A percentile compares a stretch with the other conserved stretches of the same genome.
phyloP scores from a whole-genome alignment of 1,140 invertebrate genomes.

The Trichomalopsis sarcophagae region DNA sequence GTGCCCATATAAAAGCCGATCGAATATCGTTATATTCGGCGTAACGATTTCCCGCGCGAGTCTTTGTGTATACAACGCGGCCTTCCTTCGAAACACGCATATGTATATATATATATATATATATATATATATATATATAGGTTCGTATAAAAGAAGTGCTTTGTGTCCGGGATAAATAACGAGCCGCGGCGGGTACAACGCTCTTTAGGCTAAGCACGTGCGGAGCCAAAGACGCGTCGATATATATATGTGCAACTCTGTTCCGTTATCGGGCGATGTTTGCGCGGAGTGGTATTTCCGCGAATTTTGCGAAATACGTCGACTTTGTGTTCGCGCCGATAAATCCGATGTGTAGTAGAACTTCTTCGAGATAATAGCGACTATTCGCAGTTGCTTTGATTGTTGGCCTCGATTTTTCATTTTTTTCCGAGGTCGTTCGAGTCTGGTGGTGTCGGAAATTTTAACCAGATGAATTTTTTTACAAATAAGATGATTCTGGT shows the following conservation, averaged over 20 bases:
- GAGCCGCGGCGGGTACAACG: background rate
- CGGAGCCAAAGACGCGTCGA: background rate
- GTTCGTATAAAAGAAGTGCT: conserved; percentile 15
- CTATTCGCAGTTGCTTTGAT: too few species aligned
- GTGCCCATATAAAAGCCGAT: background rate
- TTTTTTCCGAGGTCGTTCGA: too few species aligned
- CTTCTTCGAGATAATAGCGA: too few species aligned
- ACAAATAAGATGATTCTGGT: too few species aligned
- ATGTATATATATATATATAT: too few species aligned
- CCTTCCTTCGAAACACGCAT: background rate
- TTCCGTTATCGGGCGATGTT: conserved; percentile 18
- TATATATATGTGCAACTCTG: background rate
- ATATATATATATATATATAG: too few species aligned
- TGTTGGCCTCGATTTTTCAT: too few species aligned
- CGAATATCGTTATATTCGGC: background rate
- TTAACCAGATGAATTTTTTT: too few species aligned
- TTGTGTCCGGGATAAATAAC: conserved; percentile 32
- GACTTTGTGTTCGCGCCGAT: too few species aligned
- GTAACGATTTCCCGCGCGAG: background rate
- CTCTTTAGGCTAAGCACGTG: conserved; percentile 36
- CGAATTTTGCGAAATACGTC: background rate
- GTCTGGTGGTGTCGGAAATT: too few species aligned
- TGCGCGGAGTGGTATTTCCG: conserved; percentile 2
- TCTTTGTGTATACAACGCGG: background rate
- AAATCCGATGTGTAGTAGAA: too few species aligned